These are phyloP conservation scores for Bubo scandiacus DNA, from an alignment of 2,113 vertebrate genomes.

Conservation along the genomic window DNA sequence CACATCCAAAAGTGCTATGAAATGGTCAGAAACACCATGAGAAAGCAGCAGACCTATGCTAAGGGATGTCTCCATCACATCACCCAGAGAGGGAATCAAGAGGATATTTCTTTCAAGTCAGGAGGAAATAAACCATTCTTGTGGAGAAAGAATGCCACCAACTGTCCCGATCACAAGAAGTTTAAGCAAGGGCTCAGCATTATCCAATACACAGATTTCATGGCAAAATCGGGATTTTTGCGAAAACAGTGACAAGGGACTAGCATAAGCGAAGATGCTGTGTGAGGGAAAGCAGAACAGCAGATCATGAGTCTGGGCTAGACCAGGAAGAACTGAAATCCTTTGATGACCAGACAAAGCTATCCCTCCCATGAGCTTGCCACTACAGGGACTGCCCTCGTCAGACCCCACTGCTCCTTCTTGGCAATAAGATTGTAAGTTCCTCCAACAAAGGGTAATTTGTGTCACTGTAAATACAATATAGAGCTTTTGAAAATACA, in stretches of 20 bases:
- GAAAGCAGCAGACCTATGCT: neutral
- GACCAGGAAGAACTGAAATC: neutral
- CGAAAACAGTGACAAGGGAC: neutral
- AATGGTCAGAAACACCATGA: neutral
- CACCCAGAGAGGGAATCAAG: neutral
- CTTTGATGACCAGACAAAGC: neutral
- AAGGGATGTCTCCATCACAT: neutral
- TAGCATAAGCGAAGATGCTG: neutral
- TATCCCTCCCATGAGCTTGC: neutral
- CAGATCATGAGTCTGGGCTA: neutral
- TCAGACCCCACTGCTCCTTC: neutral
- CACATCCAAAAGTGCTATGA: neutral
- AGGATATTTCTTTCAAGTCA: neutral
- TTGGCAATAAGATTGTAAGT: neutral
- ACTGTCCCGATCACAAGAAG: neutral
- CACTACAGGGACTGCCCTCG: neutral
- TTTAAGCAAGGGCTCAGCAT: neutral
- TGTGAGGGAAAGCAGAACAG: neutral
- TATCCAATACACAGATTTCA: neutral
- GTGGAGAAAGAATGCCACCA: neutral
- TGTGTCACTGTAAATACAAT: neutral
- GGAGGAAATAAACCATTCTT: neutral
- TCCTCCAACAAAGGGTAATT: neutral
- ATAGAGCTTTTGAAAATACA: neutral
- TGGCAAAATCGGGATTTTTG: neutral